Percentiles rank a stretch among this genome's conserved stretches.
Conservation (phyloP, 2,797 vertebrate genomes). For the Xenops minutus region DNA sequence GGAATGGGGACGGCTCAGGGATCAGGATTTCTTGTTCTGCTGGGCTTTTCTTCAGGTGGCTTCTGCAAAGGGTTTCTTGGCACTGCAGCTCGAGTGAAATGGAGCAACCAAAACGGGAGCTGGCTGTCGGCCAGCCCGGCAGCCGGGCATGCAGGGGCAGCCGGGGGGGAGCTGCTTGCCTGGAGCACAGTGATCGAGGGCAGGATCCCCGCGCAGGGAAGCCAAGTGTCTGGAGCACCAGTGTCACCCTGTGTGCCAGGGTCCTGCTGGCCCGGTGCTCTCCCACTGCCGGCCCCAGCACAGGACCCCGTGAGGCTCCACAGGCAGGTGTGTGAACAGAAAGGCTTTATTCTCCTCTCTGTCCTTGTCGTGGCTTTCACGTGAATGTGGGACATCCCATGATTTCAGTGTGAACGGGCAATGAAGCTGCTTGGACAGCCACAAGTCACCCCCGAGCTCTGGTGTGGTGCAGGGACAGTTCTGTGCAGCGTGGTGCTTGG, state of each 20-base stretch:
- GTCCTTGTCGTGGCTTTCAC: not conserved
- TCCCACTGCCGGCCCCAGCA: fast-evolving
- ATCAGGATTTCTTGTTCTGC: not conserved
- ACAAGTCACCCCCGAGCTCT: not conserved
- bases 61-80: constrained; percentile 6
- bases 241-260: not conserved
- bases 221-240: fast-evolving
- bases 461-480: not conserved
- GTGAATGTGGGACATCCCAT: fast-evolving
- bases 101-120: not conserved
- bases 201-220: not conserved
- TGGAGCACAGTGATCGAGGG: not conserved
- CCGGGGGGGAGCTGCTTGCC: not conserved
- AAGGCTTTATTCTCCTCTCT: not conserved
- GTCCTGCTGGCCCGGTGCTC: not conserved
- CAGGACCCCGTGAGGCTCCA: not conserved
- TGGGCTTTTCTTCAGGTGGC: not conserved
- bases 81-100: not conserved
- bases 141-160: not conserved
- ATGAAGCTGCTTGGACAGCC: not conserved
- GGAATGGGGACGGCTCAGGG: fast-evolving
- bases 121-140: not conserved
- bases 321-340: fast-evolving
- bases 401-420: fast-evolving
- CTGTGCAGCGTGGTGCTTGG: fast-evolving